phyloP scores from a whole-genome alignment of 2,113 vertebrate genomes.

The Urocitellus parryii region DNA sequence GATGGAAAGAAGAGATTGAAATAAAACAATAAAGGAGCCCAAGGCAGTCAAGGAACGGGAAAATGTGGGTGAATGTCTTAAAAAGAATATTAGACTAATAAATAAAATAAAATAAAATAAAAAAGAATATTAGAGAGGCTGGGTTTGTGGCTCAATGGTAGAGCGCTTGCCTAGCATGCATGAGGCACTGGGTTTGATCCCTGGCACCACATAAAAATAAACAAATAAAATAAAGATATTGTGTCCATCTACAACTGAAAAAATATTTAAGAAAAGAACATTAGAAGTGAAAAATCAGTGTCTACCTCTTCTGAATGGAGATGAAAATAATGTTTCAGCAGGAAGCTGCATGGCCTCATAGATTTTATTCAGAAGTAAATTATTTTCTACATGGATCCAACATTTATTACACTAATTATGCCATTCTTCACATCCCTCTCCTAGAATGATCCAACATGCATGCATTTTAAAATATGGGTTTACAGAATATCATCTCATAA shows the following conservation, averaged over 20 bases:
- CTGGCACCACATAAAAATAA: too few relatives aligned
- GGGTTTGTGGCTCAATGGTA: too few relatives aligned
- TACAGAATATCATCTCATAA: slow-evolving; percentile 80
- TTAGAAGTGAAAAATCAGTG: not conserved
- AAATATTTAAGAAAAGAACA: not conserved
- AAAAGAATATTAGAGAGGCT: not conserved
- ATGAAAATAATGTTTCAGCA: slow-evolving; percentile 68
- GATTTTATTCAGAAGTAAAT: slow-evolving; percentile 74
- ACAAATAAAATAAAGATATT: too few relatives aligned
- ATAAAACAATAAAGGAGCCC: not conserved
- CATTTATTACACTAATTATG: slow-evolving; percentile 83
- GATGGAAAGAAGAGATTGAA: not conserved
- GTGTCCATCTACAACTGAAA: too few relatives aligned
- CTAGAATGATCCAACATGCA: slow-evolving; percentile 78
- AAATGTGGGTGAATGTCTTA: slow-evolving; percentile 1
- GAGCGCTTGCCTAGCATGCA: too few relatives aligned
- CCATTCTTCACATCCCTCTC: slow-evolving; percentile 83
- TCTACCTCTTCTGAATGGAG: slow-evolving; percentile 55
- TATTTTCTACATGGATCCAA: slow-evolving; percentile 51
- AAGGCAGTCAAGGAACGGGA: not conserved
- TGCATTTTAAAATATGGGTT: slow-evolving; percentile 83
- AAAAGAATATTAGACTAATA: not conserved
- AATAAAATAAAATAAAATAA: not conserved
- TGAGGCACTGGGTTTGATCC: too few relatives aligned
- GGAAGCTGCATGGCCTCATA: slow-evolving; percentile 23